Conservation (phyloP, 2,113 vertebrate genomes). For the Propithecus coquereli region DNA sequence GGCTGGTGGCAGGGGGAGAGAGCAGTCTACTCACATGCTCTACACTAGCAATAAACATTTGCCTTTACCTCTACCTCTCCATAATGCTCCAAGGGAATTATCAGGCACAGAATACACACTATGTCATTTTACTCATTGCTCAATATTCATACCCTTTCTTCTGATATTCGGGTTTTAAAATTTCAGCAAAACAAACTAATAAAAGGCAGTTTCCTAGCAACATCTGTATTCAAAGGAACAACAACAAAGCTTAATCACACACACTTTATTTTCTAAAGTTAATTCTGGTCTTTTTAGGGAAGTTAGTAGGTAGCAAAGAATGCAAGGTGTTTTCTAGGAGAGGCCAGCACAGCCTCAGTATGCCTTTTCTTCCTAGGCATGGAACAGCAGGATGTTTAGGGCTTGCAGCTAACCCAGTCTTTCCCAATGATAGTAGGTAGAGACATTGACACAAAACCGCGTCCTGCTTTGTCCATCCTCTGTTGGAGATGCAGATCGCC, state of each 20-base stretch:
- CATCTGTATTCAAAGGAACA: constrained; percentile 44
- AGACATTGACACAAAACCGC: background rate
- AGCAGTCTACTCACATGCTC: background rate
- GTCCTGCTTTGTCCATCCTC: background rate
- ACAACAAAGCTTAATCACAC: constrained; percentile 26
- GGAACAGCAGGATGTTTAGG: background rate
- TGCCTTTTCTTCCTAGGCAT: background rate
- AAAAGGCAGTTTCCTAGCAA: constrained; percentile 65
- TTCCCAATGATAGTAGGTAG: background rate
- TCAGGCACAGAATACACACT: background rate
- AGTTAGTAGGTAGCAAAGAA: background rate
- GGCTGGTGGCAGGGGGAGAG: background rate
- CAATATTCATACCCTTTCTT: background rate
- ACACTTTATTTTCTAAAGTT: constrained; percentile 29
- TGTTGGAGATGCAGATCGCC: background rate
- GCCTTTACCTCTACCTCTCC: background rate
- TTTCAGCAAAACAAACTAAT: constrained; percentile 43
- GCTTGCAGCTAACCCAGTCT: background rate
- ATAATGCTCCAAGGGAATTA: background rate
- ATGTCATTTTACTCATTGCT: background rate
- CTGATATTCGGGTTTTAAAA: constrained; percentile 36
- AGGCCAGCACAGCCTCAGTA: background rate
- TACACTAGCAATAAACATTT: background rate
- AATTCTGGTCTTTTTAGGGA: constrained; percentile 7
- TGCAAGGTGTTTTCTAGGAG: background rate